phyloP scores from a whole-genome alignment of 2,113 vertebrate species.

The Pterophyllum scalare region DNA sequence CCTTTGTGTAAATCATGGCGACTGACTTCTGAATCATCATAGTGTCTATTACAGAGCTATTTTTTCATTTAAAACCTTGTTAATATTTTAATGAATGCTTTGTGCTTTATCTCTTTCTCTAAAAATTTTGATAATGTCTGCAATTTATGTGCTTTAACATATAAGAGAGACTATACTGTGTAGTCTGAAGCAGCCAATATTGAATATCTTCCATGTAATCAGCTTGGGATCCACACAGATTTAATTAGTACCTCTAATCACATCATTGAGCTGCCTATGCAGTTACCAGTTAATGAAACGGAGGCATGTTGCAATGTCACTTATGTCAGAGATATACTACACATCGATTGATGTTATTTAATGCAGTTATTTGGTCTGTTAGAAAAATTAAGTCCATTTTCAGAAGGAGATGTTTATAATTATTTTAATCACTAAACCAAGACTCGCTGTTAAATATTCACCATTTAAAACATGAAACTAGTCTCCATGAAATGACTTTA shows the following conservation, averaged over 20 bases:
- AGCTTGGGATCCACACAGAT: conserved; percentile 50
- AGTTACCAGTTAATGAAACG: conserved; percentile 65
- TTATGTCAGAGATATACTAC: conserved; percentile 49
- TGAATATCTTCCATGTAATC: conserved; percentile 45
- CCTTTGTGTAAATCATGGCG: background rate
- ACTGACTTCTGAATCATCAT: background rate
- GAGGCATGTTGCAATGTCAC: conserved; percentile 48
- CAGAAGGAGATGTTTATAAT: conserved; percentile 11
- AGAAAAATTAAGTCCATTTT: conserved; percentile 27
- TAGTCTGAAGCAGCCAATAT: conserved; percentile 13
- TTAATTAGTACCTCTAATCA: conserved; percentile 64
- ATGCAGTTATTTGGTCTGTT: conserved; percentile 20
- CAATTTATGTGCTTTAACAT: background rate
- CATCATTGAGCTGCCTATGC: conserved; percentile 52
- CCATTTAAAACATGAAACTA: background rate
- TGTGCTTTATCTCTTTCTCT: background rate
- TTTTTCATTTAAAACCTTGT: background rate
- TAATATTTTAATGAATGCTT: background rate
- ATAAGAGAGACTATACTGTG: background rate
- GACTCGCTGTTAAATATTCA: background rate
- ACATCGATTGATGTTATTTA: conserved; percentile 41
- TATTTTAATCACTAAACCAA: background rate
- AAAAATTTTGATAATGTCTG: background rate
- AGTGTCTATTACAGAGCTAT: background rate
- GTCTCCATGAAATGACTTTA: background rate